Base-by-base conservation (phyloP, 2,888 invertebrate species). In the Caenorhabditis panamensis region DNA sequence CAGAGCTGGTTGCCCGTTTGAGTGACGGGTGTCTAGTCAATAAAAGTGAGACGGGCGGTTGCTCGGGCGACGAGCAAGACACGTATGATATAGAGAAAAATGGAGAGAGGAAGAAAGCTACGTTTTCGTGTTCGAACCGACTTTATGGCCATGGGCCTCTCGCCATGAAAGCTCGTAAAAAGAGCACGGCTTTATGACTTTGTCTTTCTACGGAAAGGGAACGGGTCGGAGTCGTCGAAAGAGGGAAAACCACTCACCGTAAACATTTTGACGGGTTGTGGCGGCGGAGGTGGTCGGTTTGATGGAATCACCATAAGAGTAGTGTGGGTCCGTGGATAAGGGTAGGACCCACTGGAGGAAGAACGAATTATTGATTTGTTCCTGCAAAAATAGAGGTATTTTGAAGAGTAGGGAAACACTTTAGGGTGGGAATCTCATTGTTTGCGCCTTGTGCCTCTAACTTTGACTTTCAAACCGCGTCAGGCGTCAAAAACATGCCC, bases 321-420 rank as follows among this genome's bases (percentile, higher is more conserved):
- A 44, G 89, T 85, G 73, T 90, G 90, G 16, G 88, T 88, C 51
- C 89, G 80, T 22, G 89, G 89, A 75, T 89, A 89, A 36, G 89
- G 89, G 61, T 89, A 89, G 24, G 84, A 81, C 26, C 84, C 80
- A 37, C 79, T 79, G 31, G 85, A 84, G 8, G 83, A 79, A 1
- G 85, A 82, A 11, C 83, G 80, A 24, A 84, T 68, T 20, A 83
- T 66, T 72, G 83, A 79, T 71, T 84, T 84, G 73, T 79, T 82
- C 56, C 84, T 84, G 80, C 47, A 47, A 47, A 47, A 26, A 61
- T 22, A 79, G 8, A 4, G 18, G 24, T 18, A 16, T 26, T 54
- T 11, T 28, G 28, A 6, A 13, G 54, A n/a, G 28, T 13, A 54
- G n/a, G 24, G 51, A 24, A 24, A 26, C 24, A 51, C 24, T 22